These are phyloP conservation scores for Nephrocerus scutellatus DNA, from an alignment of 2,888 invertebrate genomes.

Conservation along the genomic window DNA sequence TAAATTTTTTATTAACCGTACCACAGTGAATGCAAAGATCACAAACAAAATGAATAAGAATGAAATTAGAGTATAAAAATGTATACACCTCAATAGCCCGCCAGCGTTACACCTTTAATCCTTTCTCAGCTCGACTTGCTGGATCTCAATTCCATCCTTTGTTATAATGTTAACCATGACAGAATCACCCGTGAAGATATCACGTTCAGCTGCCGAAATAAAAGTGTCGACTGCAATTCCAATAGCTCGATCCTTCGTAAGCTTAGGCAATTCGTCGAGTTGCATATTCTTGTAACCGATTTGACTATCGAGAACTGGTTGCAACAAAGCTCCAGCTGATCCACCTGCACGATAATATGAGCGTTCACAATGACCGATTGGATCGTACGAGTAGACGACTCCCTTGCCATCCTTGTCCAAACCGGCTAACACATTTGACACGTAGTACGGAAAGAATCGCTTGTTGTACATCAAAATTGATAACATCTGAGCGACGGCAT, in stretches of 20 bases:
- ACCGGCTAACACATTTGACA: constrained; percentile 90
- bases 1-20: too few species aligned
- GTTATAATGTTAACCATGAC: constrained; percentile 82
- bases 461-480: constrained; percentile 93
- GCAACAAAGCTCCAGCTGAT: constrained; percentile 80
- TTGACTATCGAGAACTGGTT: constrained; percentile 94
- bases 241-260: constrained; percentile 75
- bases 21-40: too few species aligned
- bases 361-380: constrained; percentile 90
- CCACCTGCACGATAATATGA: constrained; percentile 83
- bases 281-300: constrained; percentile 83
- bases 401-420: constrained; percentile 90
- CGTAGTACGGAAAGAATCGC: constrained; percentile 97
- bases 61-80: too few species aligned
- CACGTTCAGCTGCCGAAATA: constrained; percentile 94
- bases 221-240: constrained; percentile 90
- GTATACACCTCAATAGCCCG: background rate
- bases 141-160: constrained; percentile 69
- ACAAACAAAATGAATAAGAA: too few species aligned
- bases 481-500: constrained; percentile 91
- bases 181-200: constrained; percentile 94
- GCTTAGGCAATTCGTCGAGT: constrained; percentile 50
- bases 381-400: constrained; percentile 93
- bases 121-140: constrained; percentile 71
- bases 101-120: constrained; percentile 58